phyloP scores from a whole-genome alignment of 2,113 vertebrate genomes.

The Etheostoma cragini region DNA sequence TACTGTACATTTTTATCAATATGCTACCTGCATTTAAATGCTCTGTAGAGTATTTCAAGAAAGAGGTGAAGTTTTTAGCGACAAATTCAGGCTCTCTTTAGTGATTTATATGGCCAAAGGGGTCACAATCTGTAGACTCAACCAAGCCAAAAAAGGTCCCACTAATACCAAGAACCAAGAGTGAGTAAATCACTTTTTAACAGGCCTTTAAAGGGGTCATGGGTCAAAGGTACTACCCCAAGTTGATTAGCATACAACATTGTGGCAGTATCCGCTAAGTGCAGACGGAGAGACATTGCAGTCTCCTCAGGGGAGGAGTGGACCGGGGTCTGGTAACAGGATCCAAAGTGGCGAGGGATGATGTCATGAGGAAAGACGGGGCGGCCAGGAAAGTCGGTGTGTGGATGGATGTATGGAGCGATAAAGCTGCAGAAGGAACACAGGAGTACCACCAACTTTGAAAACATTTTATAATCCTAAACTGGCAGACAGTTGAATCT shows the following conservation, averaged over 20 bases:
- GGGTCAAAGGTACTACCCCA: slow-evolving; percentile 56
- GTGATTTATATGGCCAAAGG: slow-evolving; percentile 18
- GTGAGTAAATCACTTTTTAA: slow-evolving; percentile 44
- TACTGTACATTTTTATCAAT: no score
- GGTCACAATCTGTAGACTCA: slow-evolving; percentile 17
- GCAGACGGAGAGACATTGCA: slow-evolving; percentile 11
- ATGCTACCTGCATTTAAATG: not conserved
- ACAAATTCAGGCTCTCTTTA: not conserved
- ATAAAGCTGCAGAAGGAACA: slow-evolving; percentile 13
- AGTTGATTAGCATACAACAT: slow-evolving; percentile 60
- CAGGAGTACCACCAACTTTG: slow-evolving; percentile 5
- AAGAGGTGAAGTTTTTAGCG: not conserved
- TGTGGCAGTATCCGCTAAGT: slow-evolving; percentile 48
- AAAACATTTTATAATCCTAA: not conserved
- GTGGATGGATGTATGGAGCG: slow-evolving; percentile 39
- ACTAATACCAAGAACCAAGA: slow-evolving; percentile 22
- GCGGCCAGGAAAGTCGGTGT: slow-evolving; percentile 17
- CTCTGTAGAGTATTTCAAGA: not conserved
- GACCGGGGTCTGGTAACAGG: slow-evolving; percentile 45
- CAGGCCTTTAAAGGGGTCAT: slow-evolving; percentile 60
- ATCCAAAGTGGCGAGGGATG: slow-evolving; percentile 58
- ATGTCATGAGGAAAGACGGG: slow-evolving; percentile 70
- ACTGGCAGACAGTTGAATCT: not conserved
- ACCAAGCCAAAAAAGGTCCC: slow-evolving; percentile 28
- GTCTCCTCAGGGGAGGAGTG: slow-evolving; percentile 34